Conservation (phyloP, 2,113 vertebrate genomes). For the Scortum barcoo region DNA sequence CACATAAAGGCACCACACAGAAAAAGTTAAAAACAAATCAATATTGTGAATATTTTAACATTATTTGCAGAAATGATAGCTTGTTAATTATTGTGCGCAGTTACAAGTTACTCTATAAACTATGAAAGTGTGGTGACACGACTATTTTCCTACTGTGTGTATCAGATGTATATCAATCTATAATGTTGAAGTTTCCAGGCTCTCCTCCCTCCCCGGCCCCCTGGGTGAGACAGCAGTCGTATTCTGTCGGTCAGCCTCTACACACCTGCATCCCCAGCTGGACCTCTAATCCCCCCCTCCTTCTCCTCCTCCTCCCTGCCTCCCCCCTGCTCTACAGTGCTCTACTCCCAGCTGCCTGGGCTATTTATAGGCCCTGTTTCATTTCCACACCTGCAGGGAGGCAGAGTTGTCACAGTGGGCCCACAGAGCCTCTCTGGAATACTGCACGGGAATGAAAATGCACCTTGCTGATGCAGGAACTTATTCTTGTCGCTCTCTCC, state of each 20-base stretch:
- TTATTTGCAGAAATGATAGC: not conserved
- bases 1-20: not conserved
- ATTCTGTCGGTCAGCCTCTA: constrained; percentile 80
- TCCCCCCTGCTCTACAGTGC: constrained; percentile 62
- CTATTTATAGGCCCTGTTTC: constrained; percentile 93
- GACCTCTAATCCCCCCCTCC: constrained; percentile 57
- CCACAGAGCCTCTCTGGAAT: constrained; percentile 82
- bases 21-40: no score
- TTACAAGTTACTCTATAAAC: not conserved
- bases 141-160: no score
- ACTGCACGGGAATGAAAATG: constrained; percentile 83
- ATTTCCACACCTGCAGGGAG: constrained; percentile 92
- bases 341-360: constrained; percentile 89
- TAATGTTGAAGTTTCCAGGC: constrained; percentile 23
- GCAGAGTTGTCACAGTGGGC: constrained; percentile 79
- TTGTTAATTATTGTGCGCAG: not conserved
- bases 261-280: constrained; percentile 86
- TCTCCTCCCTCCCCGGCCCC: constrained; percentile 47
- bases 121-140: not conserved
- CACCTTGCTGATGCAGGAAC: constrained; percentile 84
- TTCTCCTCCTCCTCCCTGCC: not conserved
- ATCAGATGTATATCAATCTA: not conserved
- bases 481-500: constrained; percentile 79
- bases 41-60: not conserved
- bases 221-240: constrained; percentile 73